These are phyloP conservation scores for Drosophila monieri DNA, from an alignment of 2,888 invertebrate species.

Conservation along the genomic window DNA sequence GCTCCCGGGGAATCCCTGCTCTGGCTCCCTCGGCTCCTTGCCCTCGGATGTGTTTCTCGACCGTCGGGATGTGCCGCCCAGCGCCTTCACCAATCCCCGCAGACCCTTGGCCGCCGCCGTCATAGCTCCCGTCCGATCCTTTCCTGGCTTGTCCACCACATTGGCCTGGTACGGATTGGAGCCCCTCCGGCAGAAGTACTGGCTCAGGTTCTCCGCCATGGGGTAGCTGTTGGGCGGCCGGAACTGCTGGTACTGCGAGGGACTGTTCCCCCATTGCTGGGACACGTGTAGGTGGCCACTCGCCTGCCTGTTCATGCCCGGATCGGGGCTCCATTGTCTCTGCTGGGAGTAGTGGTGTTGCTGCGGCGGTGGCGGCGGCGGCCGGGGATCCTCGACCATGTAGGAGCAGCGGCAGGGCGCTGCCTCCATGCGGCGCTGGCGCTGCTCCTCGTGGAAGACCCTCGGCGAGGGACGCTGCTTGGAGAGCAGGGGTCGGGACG, in stretches of 20 bases:
- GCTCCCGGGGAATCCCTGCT: neutral
- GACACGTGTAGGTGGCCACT: neutral
- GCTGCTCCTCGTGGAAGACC: conserved; percentile 1
- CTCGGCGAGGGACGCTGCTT: neutral
- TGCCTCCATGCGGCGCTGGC: neutral
- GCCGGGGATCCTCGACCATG: neutral
- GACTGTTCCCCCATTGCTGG: neutral
- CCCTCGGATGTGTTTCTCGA: neutral
- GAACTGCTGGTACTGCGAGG: neutral
- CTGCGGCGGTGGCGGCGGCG: neutral
- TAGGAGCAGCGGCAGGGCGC: neutral
- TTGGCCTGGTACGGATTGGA: neutral
- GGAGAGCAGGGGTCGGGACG: conserved; percentile 5
- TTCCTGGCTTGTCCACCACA: neutral
- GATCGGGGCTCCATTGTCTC: neutral
- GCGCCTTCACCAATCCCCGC: conserved; percentile 13
- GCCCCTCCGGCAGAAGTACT: neutral
- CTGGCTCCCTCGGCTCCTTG: neutral
- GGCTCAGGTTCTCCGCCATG: neutral
- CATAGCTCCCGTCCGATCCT: conserved; percentile 5
- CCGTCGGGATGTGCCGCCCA: conserved; percentile 4
- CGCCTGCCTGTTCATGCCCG: neutral
- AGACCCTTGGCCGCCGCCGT: conserved; percentile 24
- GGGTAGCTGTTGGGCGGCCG: neutral
- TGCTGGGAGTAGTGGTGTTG: neutral